Evolutionary conservation across 1,140 invertebrate genomes (phyloP), one percentile per base, ranked within the genome.

Genomic region (Ips typographus): DNA sequence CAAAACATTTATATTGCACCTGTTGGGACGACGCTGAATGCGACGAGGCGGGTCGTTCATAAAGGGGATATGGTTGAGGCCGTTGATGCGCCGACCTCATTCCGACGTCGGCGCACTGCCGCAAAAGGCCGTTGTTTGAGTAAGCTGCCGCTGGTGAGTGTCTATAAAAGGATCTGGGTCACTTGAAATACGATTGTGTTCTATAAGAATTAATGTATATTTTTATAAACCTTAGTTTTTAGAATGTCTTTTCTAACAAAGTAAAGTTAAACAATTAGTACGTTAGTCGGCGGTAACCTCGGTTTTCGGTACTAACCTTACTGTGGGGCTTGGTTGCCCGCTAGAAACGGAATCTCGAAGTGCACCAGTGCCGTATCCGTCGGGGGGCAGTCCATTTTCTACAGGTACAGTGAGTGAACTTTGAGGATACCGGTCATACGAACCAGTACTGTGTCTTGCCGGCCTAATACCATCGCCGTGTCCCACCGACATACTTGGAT

Each of bases 331-430:
- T 1, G 83, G 80, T 2, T 78, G 78, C 37, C 66, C 68, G 41
- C 71, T 75, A 40, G 70, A 65, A 8, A 74, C 68, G 77, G 82
- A 79, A 65, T 81, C 78, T 67, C 83, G 76, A 68, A 84, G 84
- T 36, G 60, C 5, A 83, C 82, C 55, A 81, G 78, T 81, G 22
- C 82, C 75, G 80, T 78, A 67, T 80, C 38, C 80, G 67, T 84
- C 83, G 2, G 83, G 80, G 3, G 83, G 82, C 56, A 86, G 74
- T 8, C 84, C 84, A 73, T 85, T 85, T 74, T 85, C 84, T 68
- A 85, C 67, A 7, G 79, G 71, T 6, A 70, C 55, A 65, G 73
- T 61, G 39, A 71, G 58, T 1, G 68, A 81, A 78, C 71, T 74
- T 77, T 73, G 80, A 66, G 47, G 79, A 79, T 76, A 80, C 77